phyloP scores from a whole-genome alignment of 2,888 invertebrate genomes.

The Tyria jacobaeae region DNA sequence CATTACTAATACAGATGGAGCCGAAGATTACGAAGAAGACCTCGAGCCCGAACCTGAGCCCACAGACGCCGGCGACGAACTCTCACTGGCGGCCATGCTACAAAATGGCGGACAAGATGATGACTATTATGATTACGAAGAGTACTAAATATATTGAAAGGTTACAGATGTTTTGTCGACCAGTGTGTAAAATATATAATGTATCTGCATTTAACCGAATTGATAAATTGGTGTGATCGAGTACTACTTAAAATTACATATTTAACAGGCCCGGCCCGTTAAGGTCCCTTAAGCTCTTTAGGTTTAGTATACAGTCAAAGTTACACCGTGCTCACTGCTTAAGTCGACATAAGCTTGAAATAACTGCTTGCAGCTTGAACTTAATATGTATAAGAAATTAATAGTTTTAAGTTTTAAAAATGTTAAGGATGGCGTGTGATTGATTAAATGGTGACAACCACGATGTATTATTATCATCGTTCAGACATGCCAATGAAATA shows the following conservation, averaged over 20 bases:
- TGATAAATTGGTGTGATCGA: too few species aligned
- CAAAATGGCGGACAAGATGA: conserved; percentile 89
- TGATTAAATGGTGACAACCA: background rate
- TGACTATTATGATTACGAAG: conserved; percentile 90
- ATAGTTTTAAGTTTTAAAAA: too few species aligned
- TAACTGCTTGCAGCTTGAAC: too few species aligned
- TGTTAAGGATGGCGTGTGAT: background rate
- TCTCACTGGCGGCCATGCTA: conserved; percentile 87
- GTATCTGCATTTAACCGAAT: too few species aligned
- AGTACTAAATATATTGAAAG: conserved; percentile 75
- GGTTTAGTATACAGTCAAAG: too few species aligned
- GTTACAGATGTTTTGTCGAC: background rate
- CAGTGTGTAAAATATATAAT: background rate
- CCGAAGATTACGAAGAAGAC: conserved; percentile 79
- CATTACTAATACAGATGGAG: conserved; percentile 27
- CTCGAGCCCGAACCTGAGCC: conserved; percentile 75
- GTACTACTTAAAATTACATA: too few species aligned
- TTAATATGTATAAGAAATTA: too few species aligned
- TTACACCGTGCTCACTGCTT: too few species aligned
- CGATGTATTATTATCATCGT: background rate
- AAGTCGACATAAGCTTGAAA: too few species aligned
- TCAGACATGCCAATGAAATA: background rate
- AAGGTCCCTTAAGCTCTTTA: too few species aligned
- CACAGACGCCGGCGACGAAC: conserved; percentile 71
- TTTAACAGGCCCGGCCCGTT: too few species aligned